Percentiles rank a stretch among this genome's conserved stretches.
These are phyloP conservation scores for Phenganax marumi DNA, from an alignment of 92 coral and sea anemone genomes.

Conservation along the genomic window DNA sequence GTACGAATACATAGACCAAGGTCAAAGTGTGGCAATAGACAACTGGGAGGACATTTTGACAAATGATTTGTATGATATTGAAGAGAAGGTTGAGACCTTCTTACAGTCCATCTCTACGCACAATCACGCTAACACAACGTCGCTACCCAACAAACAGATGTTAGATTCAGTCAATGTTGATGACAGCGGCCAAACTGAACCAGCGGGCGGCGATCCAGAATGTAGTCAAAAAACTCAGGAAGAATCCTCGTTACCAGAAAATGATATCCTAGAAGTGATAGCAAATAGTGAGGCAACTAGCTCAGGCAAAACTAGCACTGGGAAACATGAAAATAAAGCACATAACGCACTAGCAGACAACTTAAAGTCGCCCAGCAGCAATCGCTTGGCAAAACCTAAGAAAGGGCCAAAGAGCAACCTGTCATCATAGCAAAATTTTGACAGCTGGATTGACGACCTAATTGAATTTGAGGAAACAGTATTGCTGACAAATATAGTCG, in stretches of 20 bases:
- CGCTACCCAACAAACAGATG: neutral
- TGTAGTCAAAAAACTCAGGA: neutral
- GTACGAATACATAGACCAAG: neutral
- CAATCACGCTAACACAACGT: neutral
- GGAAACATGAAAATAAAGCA: neutral
- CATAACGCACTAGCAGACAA: neutral
- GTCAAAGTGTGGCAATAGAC: conserved; percentile 40
- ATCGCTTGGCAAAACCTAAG: too few relatives aligned
- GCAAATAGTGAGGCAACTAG: neutral
- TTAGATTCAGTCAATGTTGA: neutral
- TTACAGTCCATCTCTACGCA: neutral
- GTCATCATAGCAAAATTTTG: conserved; percentile 12
- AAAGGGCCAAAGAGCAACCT: too few relatives aligned
- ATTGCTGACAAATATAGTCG: neutral
- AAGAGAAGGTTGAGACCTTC: conserved; percentile 13
- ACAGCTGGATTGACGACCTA: conserved; percentile 25
- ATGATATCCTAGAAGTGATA: neutral
- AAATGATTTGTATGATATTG: too few relatives aligned
- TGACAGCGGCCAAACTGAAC: neutral
- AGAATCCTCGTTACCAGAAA: neutral
- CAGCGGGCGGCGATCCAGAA: neutral
- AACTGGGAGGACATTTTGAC: too few relatives aligned
- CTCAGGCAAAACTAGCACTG: neutral
- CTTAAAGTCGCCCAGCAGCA: too few relatives aligned
- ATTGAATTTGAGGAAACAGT: too few relatives aligned